Base-by-base conservation (phyloP, 2,113 vertebrate species). In the Phoxinus phoxinus region DNA sequence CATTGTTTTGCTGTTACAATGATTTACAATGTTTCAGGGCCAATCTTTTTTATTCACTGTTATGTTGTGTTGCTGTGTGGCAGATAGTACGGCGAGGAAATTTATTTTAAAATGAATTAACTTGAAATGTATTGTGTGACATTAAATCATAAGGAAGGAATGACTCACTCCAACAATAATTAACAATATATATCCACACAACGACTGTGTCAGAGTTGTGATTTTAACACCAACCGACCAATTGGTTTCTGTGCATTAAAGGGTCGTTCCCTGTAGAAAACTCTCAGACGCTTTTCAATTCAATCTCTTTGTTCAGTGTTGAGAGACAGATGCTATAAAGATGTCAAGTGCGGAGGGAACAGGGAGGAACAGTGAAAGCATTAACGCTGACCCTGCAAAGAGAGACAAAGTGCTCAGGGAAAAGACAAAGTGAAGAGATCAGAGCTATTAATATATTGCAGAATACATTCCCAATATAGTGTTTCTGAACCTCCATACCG, bases 371-470 rank as follows among this genome's bases (percentile, higher is more conserved):
- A 81, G n/a, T 48, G 58, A 81, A 77, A 81, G 59, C 59, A 81
- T 81, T 81, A 65, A 44, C n/a, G 25, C 78, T 81, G 78, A 81
- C 58, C 78, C 58, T 81, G 37, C 41, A 63, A 63, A 44, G 58
- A 48, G n/a, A 48, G n/a, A 65, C 25, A 48, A 75, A 44, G 67
- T n/a, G 80, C 37, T 51, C 10, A 80, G 51, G 56, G 32, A 0
- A 46, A 82, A 84, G 17, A 77, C 74, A 30, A 81, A 77, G 48
- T 30, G 72, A 67, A 88, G 12, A 88, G 27, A 81, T 46, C 37
- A 81, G 78, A 48, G 30, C 59, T 25, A 81, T 81, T 77, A 63
- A 65, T 63, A 23, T 7, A 44, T 25, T 4, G 13, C 83, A 84
- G 23, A 84, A 84, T 51, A 53, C 41, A 61, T 44, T 46, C 37